Evolutionary conservation across 2,888 invertebrate species (phyloP).

Genomic region (Erannis defoliaria): DNA sequence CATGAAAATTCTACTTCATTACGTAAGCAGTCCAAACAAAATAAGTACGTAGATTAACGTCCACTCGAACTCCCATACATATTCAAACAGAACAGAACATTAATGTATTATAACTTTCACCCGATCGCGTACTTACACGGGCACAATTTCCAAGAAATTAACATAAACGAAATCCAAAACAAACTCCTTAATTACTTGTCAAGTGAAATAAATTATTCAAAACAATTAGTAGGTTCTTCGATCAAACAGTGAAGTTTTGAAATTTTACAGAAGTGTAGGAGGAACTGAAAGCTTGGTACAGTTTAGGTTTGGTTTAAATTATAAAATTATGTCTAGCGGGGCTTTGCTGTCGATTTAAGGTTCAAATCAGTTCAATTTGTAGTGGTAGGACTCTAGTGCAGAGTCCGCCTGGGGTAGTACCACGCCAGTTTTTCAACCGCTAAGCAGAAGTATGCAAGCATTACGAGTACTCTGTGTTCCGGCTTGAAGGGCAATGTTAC

Average conservation of each 20-base stretch:
- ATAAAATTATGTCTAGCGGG: neutral
- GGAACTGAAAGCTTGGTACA: slow-evolving; percentile 15
- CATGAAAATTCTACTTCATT: slow-evolving; percentile 29
- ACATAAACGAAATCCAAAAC: slow-evolving; percentile 65
- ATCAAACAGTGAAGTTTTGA: slow-evolving; percentile 55
- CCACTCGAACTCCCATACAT: slow-evolving; percentile 57
- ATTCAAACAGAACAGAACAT: slow-evolving; percentile 59
- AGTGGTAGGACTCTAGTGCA: no score
- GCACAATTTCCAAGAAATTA: slow-evolving; percentile 67
- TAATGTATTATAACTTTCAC: slow-evolving; percentile 67
- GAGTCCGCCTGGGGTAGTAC: no score
- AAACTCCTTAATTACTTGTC: slow-evolving; percentile 75
- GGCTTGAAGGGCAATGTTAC: no score
- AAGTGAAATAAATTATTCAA: slow-evolving; percentile 76
- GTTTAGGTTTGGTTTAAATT: slow-evolving; percentile 13
- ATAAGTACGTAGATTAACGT: slow-evolving; percentile 37
- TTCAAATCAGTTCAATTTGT: no score
- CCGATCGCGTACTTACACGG: slow-evolving; percentile 63
- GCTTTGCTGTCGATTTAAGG: no score
- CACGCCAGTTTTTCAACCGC: no score
- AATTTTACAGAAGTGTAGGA: slow-evolving; percentile 18
- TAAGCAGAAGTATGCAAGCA: no score
- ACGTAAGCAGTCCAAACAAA: slow-evolving; percentile 36
- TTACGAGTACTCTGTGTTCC: no score
- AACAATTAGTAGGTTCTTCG: slow-evolving; percentile 62